Base-by-base conservation (phyloP, 2,113 vertebrate species). In the Nycticebus coucang region DNA sequence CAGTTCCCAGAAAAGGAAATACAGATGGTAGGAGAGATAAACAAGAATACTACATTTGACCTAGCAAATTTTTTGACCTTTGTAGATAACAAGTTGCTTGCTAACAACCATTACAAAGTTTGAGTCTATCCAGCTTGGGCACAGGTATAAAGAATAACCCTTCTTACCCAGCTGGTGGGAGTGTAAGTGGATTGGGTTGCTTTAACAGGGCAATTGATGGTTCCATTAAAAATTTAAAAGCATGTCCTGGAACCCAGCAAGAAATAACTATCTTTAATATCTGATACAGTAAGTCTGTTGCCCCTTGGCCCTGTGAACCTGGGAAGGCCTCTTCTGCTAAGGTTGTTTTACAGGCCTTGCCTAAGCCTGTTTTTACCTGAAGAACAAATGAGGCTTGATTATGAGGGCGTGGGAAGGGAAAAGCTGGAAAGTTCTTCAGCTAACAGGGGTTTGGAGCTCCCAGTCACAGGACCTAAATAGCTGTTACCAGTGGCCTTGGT, bases 201-300 rank as follows among this genome's bases (percentile, higher is more conserved):
- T 93, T 71, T 75, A 45, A 85, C 87, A 95, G 50, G 66, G 30
- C 35, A 59, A 45, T 55, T 89, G 24, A 28, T 84, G 59, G 13
- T n/a, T 85, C 74, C 86, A 66, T n/a, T 72, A 93, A 55, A 75
- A 80, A 62, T 81, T 66, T 77, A 87, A 69, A 87, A 50, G 10
- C 24, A 19, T 5, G 11, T 33, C 45, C 75, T 50, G 78, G 87
- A 60, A 82, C 75, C 35, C 41, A 82, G 69, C 19, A 69, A 77
- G n/a, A n/a, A n/a, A n/a, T n/a, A n/a, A 13, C 8, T 18, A 1
- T 24, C 9, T 1, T 6, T 24, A 24, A 26, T 22, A 0, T 2
- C 22, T 7, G 7, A 19, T 33, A n/a, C 50, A 50, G 1, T 0
- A 6, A 55, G 14, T 50, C 24, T 53, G 33, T 28, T 59, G 21